Evolutionary conservation across 2,113 vertebrate species (phyloP), one percentile per base, ranked within the genome.

Genomic region (Muscicapa adusta): DNA sequence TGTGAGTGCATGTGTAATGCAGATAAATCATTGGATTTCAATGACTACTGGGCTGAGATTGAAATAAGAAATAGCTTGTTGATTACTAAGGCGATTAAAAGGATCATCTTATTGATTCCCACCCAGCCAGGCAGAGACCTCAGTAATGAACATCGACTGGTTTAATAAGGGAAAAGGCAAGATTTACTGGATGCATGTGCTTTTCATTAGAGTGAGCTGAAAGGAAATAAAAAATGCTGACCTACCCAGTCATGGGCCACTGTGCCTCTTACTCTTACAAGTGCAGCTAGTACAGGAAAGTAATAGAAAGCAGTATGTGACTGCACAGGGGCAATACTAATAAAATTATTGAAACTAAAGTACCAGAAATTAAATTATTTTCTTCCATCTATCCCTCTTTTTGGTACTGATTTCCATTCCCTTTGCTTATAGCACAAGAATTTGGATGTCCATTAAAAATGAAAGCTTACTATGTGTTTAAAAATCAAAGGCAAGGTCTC

Each of bases 141-240:
- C 97, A 93, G 95, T 98, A 97, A 98, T 97, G 97, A 97, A 97
- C 97, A 97, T 97, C 76, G 96, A 97, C 96, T 96, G 88, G 95
- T 96, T 98, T 98, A 98, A 98, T 98, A 97, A 95, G 96, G 95
- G 95, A 96, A 94, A 97, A 97, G 89, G 94, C 95, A 97, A 97
- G 96, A 98, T 98, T 98, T 98, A 97, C 96, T 96, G 95, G 95
- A 94, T 38, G 86, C 97, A 98, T 98, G 97, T 98, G 98, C 97
- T 98, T 98, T 98, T 98, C 97, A 98, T 99, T 98, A 98, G 97
- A 90, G 82, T 92, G 91, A 96, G 90, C 58, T 73, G 91, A 98
- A 97, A 98, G 98, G 98, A 98, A 99, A 98, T 98, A 98, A 98
- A 98, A 97, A 98, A 97, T 96, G 94, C 94, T 98, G 98, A 98